Percentiles rank a stretch among this genome's conserved stretches.
These are phyloP conservation scores for Dendrophyllia cribrosa DNA, from an alignment of 64 coral and sea anemone species.

Conservation along the genomic window DNA sequence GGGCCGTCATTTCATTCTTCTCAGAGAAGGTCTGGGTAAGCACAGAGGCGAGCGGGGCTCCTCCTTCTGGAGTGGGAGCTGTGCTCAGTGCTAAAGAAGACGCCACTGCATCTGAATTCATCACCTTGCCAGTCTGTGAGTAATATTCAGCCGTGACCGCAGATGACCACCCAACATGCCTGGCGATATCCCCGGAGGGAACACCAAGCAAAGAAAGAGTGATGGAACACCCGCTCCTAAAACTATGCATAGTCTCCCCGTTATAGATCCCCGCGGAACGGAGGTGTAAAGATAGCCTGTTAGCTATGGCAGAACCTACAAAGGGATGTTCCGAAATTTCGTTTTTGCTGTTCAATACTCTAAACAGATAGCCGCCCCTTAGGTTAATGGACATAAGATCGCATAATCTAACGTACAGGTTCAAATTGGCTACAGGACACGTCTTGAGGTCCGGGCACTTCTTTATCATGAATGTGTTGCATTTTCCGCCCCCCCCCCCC, in stretches of 20 bases:
- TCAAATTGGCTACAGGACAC: too few relatives aligned
- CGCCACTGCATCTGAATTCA: conserved; percentile 9
- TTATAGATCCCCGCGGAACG: conserved; percentile 2
- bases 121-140: conserved; percentile 25
- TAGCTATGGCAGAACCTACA: neutral
- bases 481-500: too few relatives aligned
- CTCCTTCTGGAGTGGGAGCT: neutral
- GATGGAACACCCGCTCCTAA: too few relatives aligned
- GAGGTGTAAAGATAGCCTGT: conserved; percentile 1
- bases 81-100: conserved; percentile 1
- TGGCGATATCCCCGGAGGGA: neutral
- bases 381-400: conserved; percentile 13
- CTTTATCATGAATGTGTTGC: too few relatives aligned
- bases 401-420: too few relatives aligned
- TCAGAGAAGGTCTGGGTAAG: neutral
- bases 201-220: conserved; percentile 16
- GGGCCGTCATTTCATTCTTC: too few relatives aligned
- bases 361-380: neutral
- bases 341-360: neutral
- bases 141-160: conserved; percentile 18
- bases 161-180: too few relatives aligned
- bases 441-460: too few relatives aligned
- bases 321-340: neutral
- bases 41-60: neutral
- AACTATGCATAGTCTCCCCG: conserved; percentile 17